Evolutionary conservation across 2,797 vertebrate species (phyloP).

Genomic region (Taeniopygia guttata): DNA sequence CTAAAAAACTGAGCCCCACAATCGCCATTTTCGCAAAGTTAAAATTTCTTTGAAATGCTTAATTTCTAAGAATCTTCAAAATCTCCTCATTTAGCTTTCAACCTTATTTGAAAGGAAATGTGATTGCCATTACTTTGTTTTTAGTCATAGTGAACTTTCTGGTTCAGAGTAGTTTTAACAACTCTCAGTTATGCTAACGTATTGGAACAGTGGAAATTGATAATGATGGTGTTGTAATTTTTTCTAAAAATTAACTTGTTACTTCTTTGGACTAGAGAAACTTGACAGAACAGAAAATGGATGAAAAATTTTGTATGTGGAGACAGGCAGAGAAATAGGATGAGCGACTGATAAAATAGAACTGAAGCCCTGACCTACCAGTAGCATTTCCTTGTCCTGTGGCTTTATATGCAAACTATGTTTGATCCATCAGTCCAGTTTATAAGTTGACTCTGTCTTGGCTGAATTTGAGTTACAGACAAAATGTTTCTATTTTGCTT

Average conservation of each 20-base stretch:
- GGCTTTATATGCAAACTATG: background rate
- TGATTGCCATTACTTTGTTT: background rate
- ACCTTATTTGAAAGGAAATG: background rate
- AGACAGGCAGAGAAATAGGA: background rate
- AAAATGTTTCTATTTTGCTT: background rate
- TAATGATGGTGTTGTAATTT: background rate
- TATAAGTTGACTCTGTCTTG: background rate
- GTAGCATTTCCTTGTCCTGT: background rate
- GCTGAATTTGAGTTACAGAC: background rate
- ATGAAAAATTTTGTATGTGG: background rate
- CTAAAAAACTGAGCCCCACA: background rate
- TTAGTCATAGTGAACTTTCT: background rate
- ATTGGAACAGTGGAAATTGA: background rate
- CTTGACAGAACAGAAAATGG: background rate
- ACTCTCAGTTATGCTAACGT: fast-evolving
- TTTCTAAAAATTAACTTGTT: background rate
- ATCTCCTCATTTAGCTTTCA: background rate
- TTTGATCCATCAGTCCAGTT: background rate
- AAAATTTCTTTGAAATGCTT: background rate
- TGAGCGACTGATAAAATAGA: background rate
- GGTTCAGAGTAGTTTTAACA: background rate
- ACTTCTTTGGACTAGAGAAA: background rate
- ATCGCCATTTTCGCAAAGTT: background rate
- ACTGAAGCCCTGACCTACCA: background rate
- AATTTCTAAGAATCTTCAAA: background rate